Base-by-base conservation (phyloP, 2,797 vertebrate genomes). In the Thunnus albacares region DNA sequence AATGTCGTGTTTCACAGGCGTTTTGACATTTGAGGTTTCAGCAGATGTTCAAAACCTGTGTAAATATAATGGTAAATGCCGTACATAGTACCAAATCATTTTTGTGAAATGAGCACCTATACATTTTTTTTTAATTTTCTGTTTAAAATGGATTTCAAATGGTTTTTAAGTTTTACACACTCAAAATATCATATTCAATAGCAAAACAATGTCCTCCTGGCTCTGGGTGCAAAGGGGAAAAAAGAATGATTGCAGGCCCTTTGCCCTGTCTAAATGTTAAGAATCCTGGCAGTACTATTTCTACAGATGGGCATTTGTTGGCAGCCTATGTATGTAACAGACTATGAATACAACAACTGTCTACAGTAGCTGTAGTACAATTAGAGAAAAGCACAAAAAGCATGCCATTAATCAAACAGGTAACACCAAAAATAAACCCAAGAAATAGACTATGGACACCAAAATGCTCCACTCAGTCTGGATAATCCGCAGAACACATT, bases 11-110 rank as follows among this genome's bases (percentile, higher is more conserved):
- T 26, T n/a, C 35, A 14, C 22, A 26, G 35, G 53, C 4, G 33
- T 43, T 57, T 70, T 38, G 64, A 74, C 20, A 63, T 30, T 33
- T 57, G 13, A 57, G 35, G 26, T 52, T 56, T 49, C 10, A 59
- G 51, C 10, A 20, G 28, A 53, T 57, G 4, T 53, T 76, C 12
- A 47, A 28, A 33, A 6, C 17, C n/a, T 41, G 26, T 18, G 26
- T 11, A 30, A 58, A 30, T 33, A 33, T 33, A 33, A 33, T 33
- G 30, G 5, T 33, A 5, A 33, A 33, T 6, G 30, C 6, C 5
- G 30, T 33, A 5, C 22, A 64, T 5, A 38, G 24, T 22, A 5
- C 6, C 9, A 1, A 52, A 69, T 58, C 9, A 8, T 38, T 38
- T 55, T 47, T 43, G 24, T n/a, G 24, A 52, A 41, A 53, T 60